These are phyloP conservation scores for Lycocorax pyrrhopterus DNA, from an alignment of 2,113 vertebrate genomes.

Conservation along the genomic window DNA sequence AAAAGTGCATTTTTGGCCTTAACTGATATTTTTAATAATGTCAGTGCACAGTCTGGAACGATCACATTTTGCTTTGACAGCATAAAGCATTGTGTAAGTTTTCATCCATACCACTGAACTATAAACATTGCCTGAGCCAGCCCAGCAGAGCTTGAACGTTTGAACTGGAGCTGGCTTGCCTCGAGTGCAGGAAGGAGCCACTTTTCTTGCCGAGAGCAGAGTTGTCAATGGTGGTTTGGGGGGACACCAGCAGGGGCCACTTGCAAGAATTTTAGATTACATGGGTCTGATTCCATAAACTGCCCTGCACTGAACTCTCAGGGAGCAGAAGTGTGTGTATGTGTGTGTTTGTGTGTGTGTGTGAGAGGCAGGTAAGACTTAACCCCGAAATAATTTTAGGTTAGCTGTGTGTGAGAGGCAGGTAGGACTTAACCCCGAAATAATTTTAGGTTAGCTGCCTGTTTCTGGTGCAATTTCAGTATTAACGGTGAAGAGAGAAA, in stretches of 20 bases:
- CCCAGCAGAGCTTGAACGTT: slow-evolving; percentile 27
- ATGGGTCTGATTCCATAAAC: neutral
- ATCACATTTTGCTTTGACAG: slow-evolving; percentile 64
- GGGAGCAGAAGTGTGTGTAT: neutral
- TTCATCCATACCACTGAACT: slow-evolving; percentile 32
- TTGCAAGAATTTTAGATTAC: neutral
- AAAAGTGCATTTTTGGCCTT: slow-evolving; percentile 67
- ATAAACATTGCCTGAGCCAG: slow-evolving; percentile 45
- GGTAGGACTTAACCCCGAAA: neutral
- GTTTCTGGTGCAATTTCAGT: neutral
- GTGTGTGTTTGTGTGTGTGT: no score
- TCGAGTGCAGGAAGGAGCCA: neutral
- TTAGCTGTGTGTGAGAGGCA: neutral
- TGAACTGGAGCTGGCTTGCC: neutral
- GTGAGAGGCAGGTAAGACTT: neutral
- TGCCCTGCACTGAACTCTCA: neutral
- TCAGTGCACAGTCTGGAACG: slow-evolving; percentile 33
- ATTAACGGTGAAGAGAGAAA: neutral
- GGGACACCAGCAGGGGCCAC: neutral
- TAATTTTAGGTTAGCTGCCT: neutral
- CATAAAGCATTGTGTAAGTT: slow-evolving; percentile 49
- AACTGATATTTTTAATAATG: slow-evolving; percentile 67
- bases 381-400: neutral
- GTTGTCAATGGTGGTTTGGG: neutral
- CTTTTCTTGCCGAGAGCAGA: neutral